Conservation (phyloP, 2,888 invertebrate species). For the Acronicta psi region DNA sequence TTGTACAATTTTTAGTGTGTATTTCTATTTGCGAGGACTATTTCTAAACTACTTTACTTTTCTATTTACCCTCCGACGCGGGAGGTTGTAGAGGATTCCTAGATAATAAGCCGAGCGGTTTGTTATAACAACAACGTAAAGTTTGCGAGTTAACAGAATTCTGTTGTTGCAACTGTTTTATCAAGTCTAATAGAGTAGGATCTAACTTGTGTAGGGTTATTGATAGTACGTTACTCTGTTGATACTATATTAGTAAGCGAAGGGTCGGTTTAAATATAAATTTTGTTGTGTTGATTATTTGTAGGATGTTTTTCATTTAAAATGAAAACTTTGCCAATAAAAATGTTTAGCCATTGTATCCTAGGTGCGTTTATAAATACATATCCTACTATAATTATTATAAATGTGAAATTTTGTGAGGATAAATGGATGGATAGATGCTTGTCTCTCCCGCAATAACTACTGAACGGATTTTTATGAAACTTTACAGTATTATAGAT, state of each 20-base stretch:
- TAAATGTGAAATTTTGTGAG: no score
- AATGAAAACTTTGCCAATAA: no score
- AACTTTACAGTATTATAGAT: no score
- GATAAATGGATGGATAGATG: no score
- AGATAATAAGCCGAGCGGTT: constrained; percentile 36
- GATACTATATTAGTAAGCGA: constrained; percentile 10
- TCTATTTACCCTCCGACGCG: no score
- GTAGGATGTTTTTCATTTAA: no score
- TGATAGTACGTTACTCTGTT: constrained; percentile 42
- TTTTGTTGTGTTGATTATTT: no score
- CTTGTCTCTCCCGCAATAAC: no score
- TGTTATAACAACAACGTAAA: constrained; percentile 45
- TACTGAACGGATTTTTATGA: no score
- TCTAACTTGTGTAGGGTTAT: constrained; percentile 36
- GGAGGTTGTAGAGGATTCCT: background rate
- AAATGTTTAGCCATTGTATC: background rate
- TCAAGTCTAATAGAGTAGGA: constrained; percentile 38
- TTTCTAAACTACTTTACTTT: background rate
- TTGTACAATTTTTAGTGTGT: background rate
- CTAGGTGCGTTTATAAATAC: no score
- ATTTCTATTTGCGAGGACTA: background rate
- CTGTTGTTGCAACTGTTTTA: constrained; percentile 42
- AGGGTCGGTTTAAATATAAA: background rate
- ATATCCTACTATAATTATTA: no score
- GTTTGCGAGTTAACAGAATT: constrained; percentile 36